These are phyloP conservation scores for Eulemur rufifrons DNA, from an alignment of 2,113 vertebrate genomes.

Conservation along the genomic window DNA sequence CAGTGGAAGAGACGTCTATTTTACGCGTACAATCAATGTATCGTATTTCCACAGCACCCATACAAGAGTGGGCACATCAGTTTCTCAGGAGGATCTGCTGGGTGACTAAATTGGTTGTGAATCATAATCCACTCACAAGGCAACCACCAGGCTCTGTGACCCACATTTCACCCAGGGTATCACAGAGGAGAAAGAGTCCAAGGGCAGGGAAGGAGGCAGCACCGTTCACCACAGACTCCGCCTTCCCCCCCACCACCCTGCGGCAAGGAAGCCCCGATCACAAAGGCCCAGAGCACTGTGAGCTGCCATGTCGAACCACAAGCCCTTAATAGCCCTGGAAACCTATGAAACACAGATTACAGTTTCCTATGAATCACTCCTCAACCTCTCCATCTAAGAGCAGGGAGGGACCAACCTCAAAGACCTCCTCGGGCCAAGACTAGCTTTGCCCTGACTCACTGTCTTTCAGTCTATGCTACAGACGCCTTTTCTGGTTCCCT, in stretches of 20 bases:
- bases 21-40: not conserved
- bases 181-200: not conserved
- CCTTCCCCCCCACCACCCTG: not conserved
- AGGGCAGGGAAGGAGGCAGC: not conserved
- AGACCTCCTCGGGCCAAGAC: not conserved
- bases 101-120: not conserved
- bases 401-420: not conserved
- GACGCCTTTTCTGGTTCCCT: not conserved
- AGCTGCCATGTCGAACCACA: not conserved
- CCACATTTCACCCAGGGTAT: not conserved
- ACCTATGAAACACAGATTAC: constrained; percentile 14
- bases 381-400: not conserved
- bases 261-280: not conserved
- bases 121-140: not conserved
- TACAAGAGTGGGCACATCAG: not conserved
- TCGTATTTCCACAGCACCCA: not conserved
- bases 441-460: constrained; percentile 17
- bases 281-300: not conserved
- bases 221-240: not conserved
- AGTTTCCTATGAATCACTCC: constrained; percentile 38
- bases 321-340: not conserved
- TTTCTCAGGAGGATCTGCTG: not conserved
- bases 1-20: not conserved
- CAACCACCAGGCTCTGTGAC: not conserved
- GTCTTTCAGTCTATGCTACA: not conserved